Evolutionary conservation across 2,797 vertebrate genomes (phyloP).

Genomic region (Chiloscyllium punctatum): DNA sequence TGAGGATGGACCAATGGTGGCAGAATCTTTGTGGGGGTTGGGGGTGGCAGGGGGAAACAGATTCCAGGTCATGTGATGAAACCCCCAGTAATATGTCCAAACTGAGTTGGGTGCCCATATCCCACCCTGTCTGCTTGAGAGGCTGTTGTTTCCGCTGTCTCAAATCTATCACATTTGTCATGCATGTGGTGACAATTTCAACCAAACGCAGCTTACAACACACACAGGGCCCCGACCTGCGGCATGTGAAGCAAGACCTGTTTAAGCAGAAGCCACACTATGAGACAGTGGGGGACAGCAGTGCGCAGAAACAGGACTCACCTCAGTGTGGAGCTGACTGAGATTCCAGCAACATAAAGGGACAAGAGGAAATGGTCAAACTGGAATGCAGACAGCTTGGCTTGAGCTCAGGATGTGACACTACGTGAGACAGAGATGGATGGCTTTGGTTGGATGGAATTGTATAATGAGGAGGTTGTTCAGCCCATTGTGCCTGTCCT

Average conservation of each 20-base stretch:
- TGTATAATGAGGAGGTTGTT: not conserved
- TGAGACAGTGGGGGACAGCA: not conserved
- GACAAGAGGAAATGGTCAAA: not conserved
- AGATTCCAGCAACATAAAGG: not conserved
- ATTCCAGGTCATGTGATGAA: not conserved
- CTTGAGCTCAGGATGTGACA: not conserved
- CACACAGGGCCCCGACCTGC: not conserved
- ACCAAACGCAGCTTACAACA: not conserved
- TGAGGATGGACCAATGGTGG: not conserved
- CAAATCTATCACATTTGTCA: not conserved
- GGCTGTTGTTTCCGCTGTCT: not conserved
- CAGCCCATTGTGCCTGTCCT: not conserved
- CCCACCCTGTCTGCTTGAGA: not conserved
- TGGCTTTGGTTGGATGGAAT: not conserved
- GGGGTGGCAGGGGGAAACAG: no score
- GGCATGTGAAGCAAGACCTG: not conserved
- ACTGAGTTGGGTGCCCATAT: not conserved
- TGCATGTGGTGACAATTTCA: not conserved
- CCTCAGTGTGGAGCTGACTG: not conserved
- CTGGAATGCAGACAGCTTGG: not conserved
- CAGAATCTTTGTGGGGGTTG: not conserved
- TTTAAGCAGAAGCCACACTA: not conserved
- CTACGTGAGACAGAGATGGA: not conserved
- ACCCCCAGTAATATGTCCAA: not conserved
- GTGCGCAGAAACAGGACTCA: not conserved